Conservation (phyloP, 2,797 vertebrate species). For the Syngnathus acus region DNA sequence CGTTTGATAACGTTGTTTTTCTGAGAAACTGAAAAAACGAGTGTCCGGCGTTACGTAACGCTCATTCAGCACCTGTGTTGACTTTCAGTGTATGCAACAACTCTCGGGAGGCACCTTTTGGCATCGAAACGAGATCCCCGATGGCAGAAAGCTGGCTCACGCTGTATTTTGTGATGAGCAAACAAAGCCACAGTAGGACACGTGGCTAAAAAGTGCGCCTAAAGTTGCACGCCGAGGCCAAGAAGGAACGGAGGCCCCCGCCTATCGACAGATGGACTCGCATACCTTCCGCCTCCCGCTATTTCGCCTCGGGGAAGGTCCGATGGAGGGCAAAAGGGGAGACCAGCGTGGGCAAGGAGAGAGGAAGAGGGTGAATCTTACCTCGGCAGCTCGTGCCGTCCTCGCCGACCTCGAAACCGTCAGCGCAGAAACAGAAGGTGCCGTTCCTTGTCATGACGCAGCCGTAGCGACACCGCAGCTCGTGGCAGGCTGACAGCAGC, state of each 20-base stretch:
- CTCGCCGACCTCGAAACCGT: constrained; percentile 82
- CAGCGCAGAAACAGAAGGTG: constrained; percentile 86
- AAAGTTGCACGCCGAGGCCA: constrained; percentile 12
- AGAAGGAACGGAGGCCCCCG: constrained; percentile 13
- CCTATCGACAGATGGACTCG: constrained; percentile 50
- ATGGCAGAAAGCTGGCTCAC: constrained; percentile 29
- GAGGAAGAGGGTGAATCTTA: constrained; percentile 44
- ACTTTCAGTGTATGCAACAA: constrained; percentile 17
- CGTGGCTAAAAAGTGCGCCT: not conserved
- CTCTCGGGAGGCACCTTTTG: constrained; percentile 24
- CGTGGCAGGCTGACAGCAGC: constrained; percentile 83
- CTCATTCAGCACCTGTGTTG: constrained; percentile 18
- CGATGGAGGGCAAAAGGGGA: constrained; percentile 34
- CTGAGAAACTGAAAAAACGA: no score
- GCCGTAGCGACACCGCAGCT: constrained; percentile 83
- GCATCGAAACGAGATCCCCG: constrained; percentile 26
- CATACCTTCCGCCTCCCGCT: constrained; percentile 33
- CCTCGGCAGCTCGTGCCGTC: constrained; percentile 88
- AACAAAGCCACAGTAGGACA: constrained; percentile 3
- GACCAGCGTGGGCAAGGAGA: constrained; percentile 11
- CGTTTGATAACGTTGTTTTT: no score
- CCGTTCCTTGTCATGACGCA: constrained; percentile 86
- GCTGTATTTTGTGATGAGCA: constrained; percentile 14
- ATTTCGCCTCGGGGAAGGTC: constrained; percentile 42
- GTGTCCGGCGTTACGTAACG: not conserved